phyloP scores from a whole-genome alignment of 1,140 invertebrate genomes.

The Caenorhabditis latens region DNA sequence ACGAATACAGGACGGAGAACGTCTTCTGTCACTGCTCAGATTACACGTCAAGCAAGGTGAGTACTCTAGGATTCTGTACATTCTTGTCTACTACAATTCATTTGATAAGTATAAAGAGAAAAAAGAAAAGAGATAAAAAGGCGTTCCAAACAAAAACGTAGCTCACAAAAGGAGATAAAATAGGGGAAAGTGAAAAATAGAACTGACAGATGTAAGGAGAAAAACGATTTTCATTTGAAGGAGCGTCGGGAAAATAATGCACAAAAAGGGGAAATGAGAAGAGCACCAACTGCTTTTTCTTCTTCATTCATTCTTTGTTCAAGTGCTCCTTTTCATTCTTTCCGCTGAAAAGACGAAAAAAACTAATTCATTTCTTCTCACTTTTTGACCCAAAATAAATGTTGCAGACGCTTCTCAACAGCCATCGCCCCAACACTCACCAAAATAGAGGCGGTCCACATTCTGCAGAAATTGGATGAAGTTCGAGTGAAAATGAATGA shows the following conservation, averaged over 20 bases:
- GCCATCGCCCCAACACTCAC: conserved; percentile 33
- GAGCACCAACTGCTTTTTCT: background rate
- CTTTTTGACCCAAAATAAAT: conserved; percentile 1
- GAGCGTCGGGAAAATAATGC: background rate
- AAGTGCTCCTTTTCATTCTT: conserved; percentile 18
- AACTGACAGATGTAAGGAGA: background rate
- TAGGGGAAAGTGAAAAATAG: background rate
- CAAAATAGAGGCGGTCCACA: conserved; percentile 48
- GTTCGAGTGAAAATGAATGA: conserved; percentile 48
- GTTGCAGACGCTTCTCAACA: conserved; percentile 38
- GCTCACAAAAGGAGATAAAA: background rate
- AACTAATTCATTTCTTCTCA: background rate
- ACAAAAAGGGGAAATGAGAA: conserved; percentile 33
- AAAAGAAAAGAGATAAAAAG: background rate
- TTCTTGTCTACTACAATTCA: no score
- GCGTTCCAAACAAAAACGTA: background rate
- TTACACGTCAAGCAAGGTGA: conserved; percentile 14
- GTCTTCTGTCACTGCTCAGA: conserved; percentile 31
- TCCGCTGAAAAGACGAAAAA: background rate
- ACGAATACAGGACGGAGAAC: conserved; percentile 36
- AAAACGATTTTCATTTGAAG: conserved; percentile 21
- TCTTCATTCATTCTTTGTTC: background rate
- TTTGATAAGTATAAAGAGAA: background rate
- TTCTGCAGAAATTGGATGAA: conserved; percentile 37
- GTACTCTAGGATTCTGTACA: background rate